Evolutionary conservation across 2,113 vertebrate species (phyloP).

Genomic region (Dicrurus megarhynchus): DNA sequence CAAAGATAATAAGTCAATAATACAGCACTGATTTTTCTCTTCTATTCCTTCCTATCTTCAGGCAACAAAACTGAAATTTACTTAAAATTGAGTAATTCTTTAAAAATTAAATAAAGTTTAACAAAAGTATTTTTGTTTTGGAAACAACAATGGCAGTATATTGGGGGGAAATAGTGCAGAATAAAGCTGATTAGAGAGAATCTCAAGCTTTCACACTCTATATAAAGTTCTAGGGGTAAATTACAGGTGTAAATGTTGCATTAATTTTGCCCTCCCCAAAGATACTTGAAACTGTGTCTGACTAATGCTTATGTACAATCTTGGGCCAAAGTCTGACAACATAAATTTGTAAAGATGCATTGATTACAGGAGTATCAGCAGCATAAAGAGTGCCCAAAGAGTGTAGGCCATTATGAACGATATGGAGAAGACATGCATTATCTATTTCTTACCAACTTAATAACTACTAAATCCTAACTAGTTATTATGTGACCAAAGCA

Average conservation of each 20-base stretch:
- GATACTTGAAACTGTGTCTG: background rate
- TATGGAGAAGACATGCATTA: background rate
- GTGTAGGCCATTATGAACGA: background rate
- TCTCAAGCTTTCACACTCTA: background rate
- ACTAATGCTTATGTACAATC: background rate
- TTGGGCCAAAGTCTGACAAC: background rate
- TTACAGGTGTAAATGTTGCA: background rate
- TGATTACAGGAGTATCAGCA: background rate
- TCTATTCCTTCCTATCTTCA: background rate
- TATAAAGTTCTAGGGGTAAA: background rate
- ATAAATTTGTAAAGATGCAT: background rate
- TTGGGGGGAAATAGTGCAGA: background rate
- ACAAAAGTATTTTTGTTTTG: background rate
- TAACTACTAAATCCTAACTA: background rate
- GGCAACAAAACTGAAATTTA: background rate
- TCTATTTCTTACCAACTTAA: background rate
- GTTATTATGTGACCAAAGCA: background rate
- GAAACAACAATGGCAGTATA: background rate
- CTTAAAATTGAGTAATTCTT: background rate
- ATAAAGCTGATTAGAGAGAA: background rate
- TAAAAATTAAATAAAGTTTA: background rate
- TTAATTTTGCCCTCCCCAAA: background rate
- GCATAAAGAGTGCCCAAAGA: background rate
- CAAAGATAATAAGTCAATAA: background rate
- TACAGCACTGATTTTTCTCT: background rate